Evolutionary conservation across 2,888 invertebrate genomes (phyloP).

Genomic region (Synergus itoensis): DNA sequence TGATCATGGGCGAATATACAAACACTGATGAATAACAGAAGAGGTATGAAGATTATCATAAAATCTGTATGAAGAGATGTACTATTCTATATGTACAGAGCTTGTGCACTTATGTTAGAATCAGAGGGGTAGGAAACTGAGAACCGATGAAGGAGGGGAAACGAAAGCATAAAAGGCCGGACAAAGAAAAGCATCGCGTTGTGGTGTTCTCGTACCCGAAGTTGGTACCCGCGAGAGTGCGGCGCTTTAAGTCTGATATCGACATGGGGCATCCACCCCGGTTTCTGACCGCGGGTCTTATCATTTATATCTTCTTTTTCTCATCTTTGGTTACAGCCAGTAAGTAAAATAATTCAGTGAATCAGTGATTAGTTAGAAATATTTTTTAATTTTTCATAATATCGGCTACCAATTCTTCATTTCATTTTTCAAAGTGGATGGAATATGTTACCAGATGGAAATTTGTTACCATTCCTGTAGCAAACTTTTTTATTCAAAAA

Average conservation of each 20-base stretch:
- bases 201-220: conserved; percentile 71
- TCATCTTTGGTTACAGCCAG: conserved; percentile 59
- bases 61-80: background rate
- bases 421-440: background rate
- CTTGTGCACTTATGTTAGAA: background rate
- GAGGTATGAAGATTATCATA: too few species aligned
- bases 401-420: background rate
- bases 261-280: conserved; percentile 74
- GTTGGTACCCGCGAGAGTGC: conserved; percentile 62
- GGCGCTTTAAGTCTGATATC: conserved; percentile 55
- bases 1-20: too few species aligned
- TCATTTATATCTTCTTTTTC: conserved; percentile 56
- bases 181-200: conserved; percentile 73
- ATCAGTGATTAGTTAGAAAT: conserved; percentile 10
- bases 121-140: conserved; percentile 35
- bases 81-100: background rate
- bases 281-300: conserved; percentile 68
- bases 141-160: conserved; percentile 59
- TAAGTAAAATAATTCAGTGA: conserved; percentile 62
- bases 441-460: too few species aligned
- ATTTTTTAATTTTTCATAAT: background rate
- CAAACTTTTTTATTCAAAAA: background rate
- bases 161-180: conserved; percentile 76
- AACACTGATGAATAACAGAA: too few species aligned
- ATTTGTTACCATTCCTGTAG: background rate